Conservation (phyloP, 2,888 invertebrate genomes). For the Pinctada fucata region DNA sequence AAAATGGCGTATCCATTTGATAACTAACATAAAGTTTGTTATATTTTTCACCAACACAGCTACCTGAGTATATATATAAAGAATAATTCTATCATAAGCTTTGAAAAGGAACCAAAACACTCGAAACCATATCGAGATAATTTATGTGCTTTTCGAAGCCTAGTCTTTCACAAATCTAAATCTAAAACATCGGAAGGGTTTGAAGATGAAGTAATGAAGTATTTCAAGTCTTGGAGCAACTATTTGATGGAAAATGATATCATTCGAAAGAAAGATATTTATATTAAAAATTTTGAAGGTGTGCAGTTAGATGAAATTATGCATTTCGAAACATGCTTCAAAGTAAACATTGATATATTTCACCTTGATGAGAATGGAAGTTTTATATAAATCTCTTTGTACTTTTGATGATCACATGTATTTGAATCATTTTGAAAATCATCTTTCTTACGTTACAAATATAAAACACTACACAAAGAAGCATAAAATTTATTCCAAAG, state of each 20-base stretch:
- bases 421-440: slow-evolving; percentile 16
- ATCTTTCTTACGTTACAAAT: slow-evolving; percentile 31
- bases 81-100: background rate
- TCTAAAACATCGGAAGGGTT: background rate
- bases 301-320: background rate
- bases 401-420: background rate
- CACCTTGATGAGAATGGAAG: background rate
- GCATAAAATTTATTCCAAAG: too few relatives aligned
- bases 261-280: background rate
- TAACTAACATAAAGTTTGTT: background rate
- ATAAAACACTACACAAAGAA: slow-evolving; percentile 21
- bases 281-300: background rate
- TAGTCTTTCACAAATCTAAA: background rate
- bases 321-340: background rate
- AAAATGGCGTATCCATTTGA: slow-evolving; percentile 4
- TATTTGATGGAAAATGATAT: background rate
- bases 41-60: background rate
- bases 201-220: background rate
- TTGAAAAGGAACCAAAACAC: background rate
- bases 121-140: background rate
- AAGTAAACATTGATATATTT: background rate
- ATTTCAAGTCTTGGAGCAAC: background rate
- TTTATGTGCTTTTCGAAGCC: background rate
- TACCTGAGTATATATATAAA: too few relatives aligned
- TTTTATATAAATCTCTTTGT: background rate